Base-by-base conservation (phyloP, 2,797 vertebrate genomes). In the Myiothlypis chrysogaster region DNA sequence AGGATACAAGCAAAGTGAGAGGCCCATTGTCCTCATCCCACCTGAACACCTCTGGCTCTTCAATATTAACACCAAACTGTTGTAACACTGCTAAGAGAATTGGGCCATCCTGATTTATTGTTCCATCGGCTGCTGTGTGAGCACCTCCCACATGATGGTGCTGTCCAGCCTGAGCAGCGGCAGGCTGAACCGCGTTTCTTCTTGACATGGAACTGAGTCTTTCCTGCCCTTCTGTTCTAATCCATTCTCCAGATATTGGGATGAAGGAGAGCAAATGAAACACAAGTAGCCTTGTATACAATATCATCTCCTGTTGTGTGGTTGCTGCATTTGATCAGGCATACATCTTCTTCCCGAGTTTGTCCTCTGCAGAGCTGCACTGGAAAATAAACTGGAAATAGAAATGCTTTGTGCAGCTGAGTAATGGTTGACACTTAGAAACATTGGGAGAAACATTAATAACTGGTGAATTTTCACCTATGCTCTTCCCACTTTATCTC, bases 141-240 rank as follows among this genome's bases (percentile, higher is more conserved):
- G 71, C 43, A 6, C 44, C 25, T 71, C 83, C 96, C 96, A 92
- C 94, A 20, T 3, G 94, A 72, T 92, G 96, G 95, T 90, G 96
- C 57, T 66, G 32, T 5, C 39, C 14, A 4, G 44, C 10, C 24
- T 9, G 56, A 23, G 5, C 19, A 12, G 44, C 0, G 0, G 18
- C 35, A 37, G 71, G 8, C 66, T 70, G 37, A 3, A 8, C 21
- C 16, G 22, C 9, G 0, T 55, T 69, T 37, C 37, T 50, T 28
- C 78, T 57, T 28, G 27, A 50, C 5, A 0, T 8, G 66, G 23
- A 56, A 25, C 56, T 0, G n/a, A 22, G 35, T 17, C 35, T 30
- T 59, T 66, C 35, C 57, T 60, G 21, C 8, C 1, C 39, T 53
- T 12, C 68, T 56, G 8, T 41, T 90, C 52, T 39, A 53, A 52